phyloP scores from a whole-genome alignment of 2,888 invertebrate genomes.

The Mythimna lalbum region DNA sequence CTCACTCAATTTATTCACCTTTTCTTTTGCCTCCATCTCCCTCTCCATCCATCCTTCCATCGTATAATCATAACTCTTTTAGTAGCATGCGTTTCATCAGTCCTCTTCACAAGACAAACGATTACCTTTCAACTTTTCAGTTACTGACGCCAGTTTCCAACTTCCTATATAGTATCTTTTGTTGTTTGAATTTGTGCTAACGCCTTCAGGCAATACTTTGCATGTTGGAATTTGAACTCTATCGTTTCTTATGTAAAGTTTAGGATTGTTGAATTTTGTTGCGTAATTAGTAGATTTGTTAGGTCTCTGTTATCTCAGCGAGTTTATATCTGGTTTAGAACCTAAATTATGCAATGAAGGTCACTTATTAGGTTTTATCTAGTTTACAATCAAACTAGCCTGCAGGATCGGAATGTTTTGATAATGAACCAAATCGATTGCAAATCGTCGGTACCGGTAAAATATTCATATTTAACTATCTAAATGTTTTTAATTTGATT shows the following conservation, averaged over 20 bases:
- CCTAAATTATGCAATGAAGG: slow-evolving; percentile 29
- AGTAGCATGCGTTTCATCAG: too few species aligned
- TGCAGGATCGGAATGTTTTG: slow-evolving; percentile 10
- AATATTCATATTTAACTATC: slow-evolving; percentile 4
- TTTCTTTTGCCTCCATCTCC: too few species aligned
- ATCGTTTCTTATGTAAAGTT: fast-evolving
- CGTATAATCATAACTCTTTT: too few species aligned
- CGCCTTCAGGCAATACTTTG: slow-evolving; percentile 3
- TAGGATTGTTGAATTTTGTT: not conserved
- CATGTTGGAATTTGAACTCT: slow-evolving; percentile 13
- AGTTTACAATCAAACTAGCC: slow-evolving; percentile 7
- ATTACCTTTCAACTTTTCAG: too few species aligned
- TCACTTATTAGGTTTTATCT: slow-evolving; percentile 6
- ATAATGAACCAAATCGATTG: slow-evolving; percentile 9
- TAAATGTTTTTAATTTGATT: not conserved
- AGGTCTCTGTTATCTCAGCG: slow-evolving; percentile 6
- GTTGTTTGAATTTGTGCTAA: slow-evolving; percentile 29
- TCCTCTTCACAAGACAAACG: too few species aligned
- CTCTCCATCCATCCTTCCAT: too few species aligned
- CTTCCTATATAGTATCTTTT: slow-evolving; percentile 11
- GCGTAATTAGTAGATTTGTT: slow-evolving; percentile 13
- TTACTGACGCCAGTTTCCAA: too few species aligned
- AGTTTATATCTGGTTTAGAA: slow-evolving; percentile 24
- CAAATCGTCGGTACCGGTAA: not conserved
- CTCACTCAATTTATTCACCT: too few species aligned